Percentiles rank a stretch among this genome's conserved stretches.
Evolutionary conservation across 2,797 vertebrate species (phyloP).

Genomic region (Microctenopoma stevenorrisi): DNA sequence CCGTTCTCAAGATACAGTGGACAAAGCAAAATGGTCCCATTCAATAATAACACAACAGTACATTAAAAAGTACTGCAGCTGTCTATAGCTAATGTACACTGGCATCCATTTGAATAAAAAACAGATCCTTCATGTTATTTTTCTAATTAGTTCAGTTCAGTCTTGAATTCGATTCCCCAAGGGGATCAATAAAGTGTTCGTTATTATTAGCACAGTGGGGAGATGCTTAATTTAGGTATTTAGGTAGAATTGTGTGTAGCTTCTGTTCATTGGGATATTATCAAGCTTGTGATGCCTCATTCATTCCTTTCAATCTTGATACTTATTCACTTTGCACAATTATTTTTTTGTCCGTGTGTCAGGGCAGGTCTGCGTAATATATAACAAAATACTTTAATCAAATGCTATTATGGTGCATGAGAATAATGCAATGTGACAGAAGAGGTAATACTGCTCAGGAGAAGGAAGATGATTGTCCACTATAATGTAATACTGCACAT

Average conservation of each 20-base stretch:
- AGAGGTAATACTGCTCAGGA: neutral
- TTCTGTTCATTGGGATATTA: neutral
- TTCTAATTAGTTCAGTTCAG: slow-evolving; percentile 3
- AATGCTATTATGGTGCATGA: neutral
- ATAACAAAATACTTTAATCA: neutral
- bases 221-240: neutral
- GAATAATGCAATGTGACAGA: neutral
- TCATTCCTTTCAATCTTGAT: neutral
- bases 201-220: neutral
- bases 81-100: slow-evolving; percentile 4
- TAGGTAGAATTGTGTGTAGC: neutral
- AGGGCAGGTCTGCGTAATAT: neutral
- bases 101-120: slow-evolving; percentile 19
- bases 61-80: slow-evolving; percentile 3
- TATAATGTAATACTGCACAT: neutral
- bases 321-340: neutral
- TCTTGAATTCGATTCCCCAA: neutral
- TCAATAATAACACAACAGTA: slow-evolving; percentile 9
- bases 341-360: neutral
- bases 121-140: neutral
- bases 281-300: neutral
- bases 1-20: neutral
- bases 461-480: neutral
- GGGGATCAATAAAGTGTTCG: neutral
- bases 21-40: too few species aligned